phyloP scores from a whole-genome alignment of 23 tunicate species.

The Clavelina lepadiformis region DNA sequence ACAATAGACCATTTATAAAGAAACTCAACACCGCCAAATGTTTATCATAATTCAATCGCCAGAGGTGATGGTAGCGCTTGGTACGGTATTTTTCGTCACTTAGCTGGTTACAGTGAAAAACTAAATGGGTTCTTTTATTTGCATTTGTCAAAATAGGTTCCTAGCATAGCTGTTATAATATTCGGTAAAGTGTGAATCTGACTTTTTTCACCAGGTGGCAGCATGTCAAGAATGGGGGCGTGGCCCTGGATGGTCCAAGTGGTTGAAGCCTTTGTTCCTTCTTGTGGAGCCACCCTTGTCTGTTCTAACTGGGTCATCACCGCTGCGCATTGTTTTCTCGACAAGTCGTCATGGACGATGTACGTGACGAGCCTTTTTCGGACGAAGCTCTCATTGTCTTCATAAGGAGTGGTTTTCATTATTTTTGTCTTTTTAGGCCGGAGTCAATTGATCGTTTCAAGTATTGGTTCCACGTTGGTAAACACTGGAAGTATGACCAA shows the following conservation, averaged over 20 bases:
- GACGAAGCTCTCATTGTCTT: no score
- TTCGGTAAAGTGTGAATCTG: no score
- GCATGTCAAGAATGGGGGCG: constrained; percentile 29
- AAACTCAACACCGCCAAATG: background rate
- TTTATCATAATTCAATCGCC: no score
- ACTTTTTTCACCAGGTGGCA: constrained; percentile 50
- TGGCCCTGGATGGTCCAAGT: constrained; percentile 99
- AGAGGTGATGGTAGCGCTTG: no score
- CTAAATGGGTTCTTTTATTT: no score
- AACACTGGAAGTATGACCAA: constrained; percentile 72
- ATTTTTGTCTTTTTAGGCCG: constrained; percentile 40
- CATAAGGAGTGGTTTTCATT: no score
- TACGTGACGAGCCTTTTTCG: constrained; percentile 18
- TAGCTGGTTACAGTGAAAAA: no score
- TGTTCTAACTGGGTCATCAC: constrained; percentile 87
- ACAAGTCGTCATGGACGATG: constrained; percentile 33
- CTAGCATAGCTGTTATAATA: no score
- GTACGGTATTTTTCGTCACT: no score
- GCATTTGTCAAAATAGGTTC: background rate
- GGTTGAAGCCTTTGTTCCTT: constrained; percentile 24
- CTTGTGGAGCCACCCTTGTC: constrained; percentile 88
- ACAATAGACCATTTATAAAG: background rate
- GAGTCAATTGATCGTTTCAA: constrained; percentile 4
- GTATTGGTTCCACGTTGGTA: constrained; percentile 72
- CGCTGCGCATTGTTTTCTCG: constrained; percentile 96